Percentiles rank a stretch among this genome's conserved stretches.
phyloP scores from a whole-genome alignment of 2,797 vertebrate genomes.

The Cirrhinus mrigala region DNA sequence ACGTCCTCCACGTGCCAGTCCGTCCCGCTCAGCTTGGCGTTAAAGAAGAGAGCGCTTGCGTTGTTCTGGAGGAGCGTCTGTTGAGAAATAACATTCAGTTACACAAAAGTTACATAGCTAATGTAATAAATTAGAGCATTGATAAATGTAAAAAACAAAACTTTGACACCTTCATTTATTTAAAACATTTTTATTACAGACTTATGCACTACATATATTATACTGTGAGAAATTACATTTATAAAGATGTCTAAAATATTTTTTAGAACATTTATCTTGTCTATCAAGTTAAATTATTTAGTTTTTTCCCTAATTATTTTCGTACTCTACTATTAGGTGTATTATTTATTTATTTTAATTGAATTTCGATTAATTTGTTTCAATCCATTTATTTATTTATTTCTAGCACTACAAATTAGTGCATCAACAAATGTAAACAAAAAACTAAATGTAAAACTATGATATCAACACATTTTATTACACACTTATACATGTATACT shows the following conservation, averaged over 20 bases:
- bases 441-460: no score
- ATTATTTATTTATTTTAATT: no score
- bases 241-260: background rate
- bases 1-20: constrained; percentile 88
- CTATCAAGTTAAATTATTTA: no score
- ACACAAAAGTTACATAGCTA: background rate
- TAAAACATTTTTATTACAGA: background rate
- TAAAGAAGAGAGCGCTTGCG: constrained; percentile 82
- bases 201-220: no score
- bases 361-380: no score
- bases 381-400: no score
- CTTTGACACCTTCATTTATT: no score
- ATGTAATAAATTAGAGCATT: background rate
- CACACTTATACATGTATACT: background rate
- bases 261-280: no score
- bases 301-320: no score
- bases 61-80: constrained; percentile 90
- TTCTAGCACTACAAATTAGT: background rate
- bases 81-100: background rate
- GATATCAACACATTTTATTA: background rate
- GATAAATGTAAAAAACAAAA: no score
- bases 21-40: constrained; percentile 79
- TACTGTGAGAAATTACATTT: background rate
- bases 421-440: background rate
- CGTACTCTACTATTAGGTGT: no score